A percentile compares a stretch with the other conserved stretches of the same genome.
Evolutionary conservation across 2,797 vertebrate species (phyloP).

Genomic region (Falco columbarius): DNA sequence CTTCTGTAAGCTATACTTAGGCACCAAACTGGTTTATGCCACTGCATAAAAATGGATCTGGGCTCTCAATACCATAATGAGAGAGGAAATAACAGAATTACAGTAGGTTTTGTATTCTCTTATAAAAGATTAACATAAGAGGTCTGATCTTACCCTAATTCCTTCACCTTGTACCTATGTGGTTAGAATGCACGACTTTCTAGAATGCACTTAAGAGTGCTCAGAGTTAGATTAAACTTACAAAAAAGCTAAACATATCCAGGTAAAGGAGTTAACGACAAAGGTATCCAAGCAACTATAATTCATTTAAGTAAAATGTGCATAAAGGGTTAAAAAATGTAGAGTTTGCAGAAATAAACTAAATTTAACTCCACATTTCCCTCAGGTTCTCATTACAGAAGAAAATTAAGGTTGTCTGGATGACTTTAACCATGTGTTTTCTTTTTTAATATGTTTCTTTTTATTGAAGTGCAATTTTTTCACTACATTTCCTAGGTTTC

Average conservation of each 20-base stretch:
- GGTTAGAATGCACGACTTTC: background rate
- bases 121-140: background rate
- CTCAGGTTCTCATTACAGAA: slow-evolving; percentile 38
- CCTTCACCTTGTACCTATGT: background rate
- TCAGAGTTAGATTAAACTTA: background rate
- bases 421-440: background rate
- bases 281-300: background rate
- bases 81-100: slow-evolving; percentile 26
- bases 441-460: background rate
- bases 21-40: background rate
- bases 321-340: background rate
- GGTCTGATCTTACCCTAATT: background rate
- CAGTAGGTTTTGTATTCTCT: background rate
- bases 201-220: background rate
- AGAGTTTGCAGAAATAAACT: background rate
- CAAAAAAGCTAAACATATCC: background rate
- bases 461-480: slow-evolving; percentile 5
- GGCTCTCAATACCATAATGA: background rate
- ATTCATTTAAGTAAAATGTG: background rate
- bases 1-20: background rate
- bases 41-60: slow-evolving; percentile 13
- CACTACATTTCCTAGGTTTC: background rate
- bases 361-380: slow-evolving; percentile 24
- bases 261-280: background rate
- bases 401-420: slow-evolving; percentile 29